Conservation (phyloP, 2,888 invertebrate genomes). For the Tethea ocularis region DNA sequence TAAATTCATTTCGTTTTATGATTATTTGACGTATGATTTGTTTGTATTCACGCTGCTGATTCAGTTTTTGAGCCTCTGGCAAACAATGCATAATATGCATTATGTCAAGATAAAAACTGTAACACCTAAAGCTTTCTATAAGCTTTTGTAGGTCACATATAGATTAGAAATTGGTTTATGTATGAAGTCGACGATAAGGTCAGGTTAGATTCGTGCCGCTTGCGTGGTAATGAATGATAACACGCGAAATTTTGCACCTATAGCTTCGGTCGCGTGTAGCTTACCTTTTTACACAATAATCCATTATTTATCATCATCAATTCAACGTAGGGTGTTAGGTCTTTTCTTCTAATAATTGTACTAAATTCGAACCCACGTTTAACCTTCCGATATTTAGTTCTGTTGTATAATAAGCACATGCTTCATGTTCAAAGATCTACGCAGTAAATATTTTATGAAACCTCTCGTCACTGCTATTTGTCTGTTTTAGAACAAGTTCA, state of each 20-base stretch:
- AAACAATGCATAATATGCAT: neutral
- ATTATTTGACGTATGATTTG: neutral
- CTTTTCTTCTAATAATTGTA: neutral
- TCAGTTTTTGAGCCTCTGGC: neutral
- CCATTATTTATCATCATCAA: constrained; percentile 10
- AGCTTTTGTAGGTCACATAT: neutral
- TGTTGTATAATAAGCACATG: neutral
- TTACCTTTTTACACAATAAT: constrained; percentile 15
- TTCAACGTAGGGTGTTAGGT: neutral
- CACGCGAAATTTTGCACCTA: constrained; percentile 26
- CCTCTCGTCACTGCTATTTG: neutral
- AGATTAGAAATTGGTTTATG: constrained; percentile 2
- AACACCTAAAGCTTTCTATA: neutral
- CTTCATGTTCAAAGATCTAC: neutral
- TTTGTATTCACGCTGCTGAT: neutral
- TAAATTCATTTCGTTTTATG: neutral
- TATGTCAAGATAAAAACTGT: neutral
- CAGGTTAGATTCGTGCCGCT: constrained; percentile 24
- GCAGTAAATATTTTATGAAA: neutral
- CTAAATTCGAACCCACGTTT: neutral
- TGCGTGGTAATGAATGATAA: constrained; percentile 33
- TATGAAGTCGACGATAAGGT: neutral
- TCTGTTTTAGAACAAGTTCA: neutral
- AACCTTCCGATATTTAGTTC: neutral
- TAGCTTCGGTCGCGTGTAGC: constrained; percentile 24